These are phyloP conservation scores for Trachymyrmex septentrionalis DNA, from an alignment of 1,140 invertebrate genomes.

Conservation along the genomic window DNA sequence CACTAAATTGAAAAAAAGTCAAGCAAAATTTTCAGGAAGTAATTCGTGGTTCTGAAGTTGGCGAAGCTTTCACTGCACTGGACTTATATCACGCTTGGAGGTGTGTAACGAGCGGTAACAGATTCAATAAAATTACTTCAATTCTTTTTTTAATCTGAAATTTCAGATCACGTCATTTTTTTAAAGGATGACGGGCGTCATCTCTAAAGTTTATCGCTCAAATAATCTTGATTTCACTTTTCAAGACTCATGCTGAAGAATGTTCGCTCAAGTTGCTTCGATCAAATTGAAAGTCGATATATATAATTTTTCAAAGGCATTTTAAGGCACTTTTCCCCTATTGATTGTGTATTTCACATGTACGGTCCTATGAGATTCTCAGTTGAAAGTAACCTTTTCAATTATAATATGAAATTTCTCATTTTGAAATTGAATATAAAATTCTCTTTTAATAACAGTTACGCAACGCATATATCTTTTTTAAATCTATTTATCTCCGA, in stretches of 20 bases:
- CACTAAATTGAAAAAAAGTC: slow-evolving; percentile 35
- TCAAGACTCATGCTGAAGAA: background rate
- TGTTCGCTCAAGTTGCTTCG: background rate
- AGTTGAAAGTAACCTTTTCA: too few species aligned
- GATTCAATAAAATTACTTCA: slow-evolving; percentile 36
- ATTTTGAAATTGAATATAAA: background rate
- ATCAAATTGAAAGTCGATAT: background rate
- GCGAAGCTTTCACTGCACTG: slow-evolving; percentile 65
- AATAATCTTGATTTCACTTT: background rate
- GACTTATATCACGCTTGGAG: slow-evolving; percentile 64
- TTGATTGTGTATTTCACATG: too few species aligned
- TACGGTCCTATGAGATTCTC: too few species aligned
- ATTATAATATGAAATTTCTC: background rate
- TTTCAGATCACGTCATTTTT: background rate
- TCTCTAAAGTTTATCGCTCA: background rate
- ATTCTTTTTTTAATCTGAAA: background rate
- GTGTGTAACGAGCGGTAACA: slow-evolving; percentile 57
- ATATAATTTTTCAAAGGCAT: background rate
- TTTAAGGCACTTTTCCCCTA: too few species aligned
- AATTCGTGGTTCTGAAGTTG: slow-evolving; percentile 48
- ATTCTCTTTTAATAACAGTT: slow-evolving; percentile 4
- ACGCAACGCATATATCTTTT: background rate
- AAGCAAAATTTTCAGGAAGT: slow-evolving; percentile 71
- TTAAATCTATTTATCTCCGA: too few species aligned
- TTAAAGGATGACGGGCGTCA: background rate